Evolutionary conservation across 2,888 invertebrate species (phyloP).

Genomic region (Ornithoptera priamus): DNA sequence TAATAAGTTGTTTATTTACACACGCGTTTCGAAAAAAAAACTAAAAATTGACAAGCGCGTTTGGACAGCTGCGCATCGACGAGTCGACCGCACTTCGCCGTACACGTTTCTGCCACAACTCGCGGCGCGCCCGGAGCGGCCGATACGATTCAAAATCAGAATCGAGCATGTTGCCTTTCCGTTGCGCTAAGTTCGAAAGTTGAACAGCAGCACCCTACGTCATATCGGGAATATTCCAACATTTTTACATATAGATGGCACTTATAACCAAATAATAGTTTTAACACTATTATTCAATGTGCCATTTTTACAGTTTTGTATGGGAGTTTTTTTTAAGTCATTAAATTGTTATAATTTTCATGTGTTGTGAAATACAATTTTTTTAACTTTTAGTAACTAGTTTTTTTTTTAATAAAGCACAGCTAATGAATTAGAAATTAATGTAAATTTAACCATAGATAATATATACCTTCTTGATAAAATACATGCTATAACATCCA

Average conservation of each 20-base stretch:
- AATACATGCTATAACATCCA: too few species aligned
- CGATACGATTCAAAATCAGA: constrained; percentile 68
- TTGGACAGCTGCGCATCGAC: constrained; percentile 77
- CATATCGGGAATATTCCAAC: constrained; percentile 22
- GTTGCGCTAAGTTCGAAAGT: constrained; percentile 71
- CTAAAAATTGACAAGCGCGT: constrained; percentile 72
- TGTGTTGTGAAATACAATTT: too few species aligned
- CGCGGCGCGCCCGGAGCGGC: constrained; percentile 45
- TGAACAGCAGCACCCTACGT: constrained; percentile 61
- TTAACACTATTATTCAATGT: too few species aligned
- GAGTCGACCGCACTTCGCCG: constrained; percentile 79
- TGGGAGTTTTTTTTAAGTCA: too few species aligned
- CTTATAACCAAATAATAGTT: not conserved
- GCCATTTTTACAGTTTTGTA: too few species aligned
- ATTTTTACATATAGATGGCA: constrained; percentile 31
- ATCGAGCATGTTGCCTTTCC: constrained; percentile 62
- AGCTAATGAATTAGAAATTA: too few species aligned
- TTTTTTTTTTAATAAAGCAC: too few species aligned
- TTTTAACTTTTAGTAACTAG: too few species aligned
- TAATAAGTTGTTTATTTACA: constrained; percentile 77
- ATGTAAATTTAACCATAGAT: too few species aligned
- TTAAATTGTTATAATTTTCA: too few species aligned
- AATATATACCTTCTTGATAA: too few species aligned
- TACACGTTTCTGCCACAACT: constrained; percentile 75
- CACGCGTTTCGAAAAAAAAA: constrained; percentile 75